phyloP scores from a whole-genome alignment of 1,140 invertebrate species.

The Formica exsecta region DNA sequence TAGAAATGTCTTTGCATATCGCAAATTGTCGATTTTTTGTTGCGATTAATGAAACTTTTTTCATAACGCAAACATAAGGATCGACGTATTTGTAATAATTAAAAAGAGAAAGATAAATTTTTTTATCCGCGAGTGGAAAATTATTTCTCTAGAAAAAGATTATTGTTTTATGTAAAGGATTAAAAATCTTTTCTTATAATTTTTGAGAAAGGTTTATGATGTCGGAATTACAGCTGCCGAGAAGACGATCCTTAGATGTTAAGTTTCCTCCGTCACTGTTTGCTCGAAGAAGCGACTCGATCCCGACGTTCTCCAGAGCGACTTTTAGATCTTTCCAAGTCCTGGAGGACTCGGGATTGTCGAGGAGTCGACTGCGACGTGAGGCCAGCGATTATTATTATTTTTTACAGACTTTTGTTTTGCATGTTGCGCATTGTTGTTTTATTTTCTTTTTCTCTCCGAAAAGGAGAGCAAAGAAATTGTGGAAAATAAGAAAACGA shows the following conservation, averaged over 20 bases:
- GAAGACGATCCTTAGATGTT: slow-evolving; percentile 72
- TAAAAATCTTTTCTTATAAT: neutral
- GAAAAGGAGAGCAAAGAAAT: slow-evolving; percentile 66
- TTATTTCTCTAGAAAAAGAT: neutral
- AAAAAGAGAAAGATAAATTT: neutral
- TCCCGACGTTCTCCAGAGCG: slow-evolving; percentile 3
- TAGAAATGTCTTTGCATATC: neutral
- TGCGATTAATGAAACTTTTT: neutral
- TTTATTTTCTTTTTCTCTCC: slow-evolving; percentile 83
- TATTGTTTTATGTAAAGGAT: neutral
- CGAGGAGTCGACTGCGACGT: slow-evolving; percentile 46
- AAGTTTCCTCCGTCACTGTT: slow-evolving; percentile 64
- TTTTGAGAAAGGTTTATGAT: neutral
- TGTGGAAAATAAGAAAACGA: slow-evolving; percentile 75
- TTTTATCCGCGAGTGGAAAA: neutral
- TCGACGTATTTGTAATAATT: neutral
- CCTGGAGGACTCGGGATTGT: slow-evolving; percentile 18
- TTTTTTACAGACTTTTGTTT: slow-evolving; percentile 82
- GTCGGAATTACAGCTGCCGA: slow-evolving; percentile 65
- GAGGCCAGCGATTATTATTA: slow-evolving; percentile 73
- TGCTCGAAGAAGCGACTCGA: slow-evolving; percentile 4
- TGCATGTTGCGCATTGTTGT: slow-evolving; percentile 86
- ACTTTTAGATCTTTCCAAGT: slow-evolving; percentile 13
- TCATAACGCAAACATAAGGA: neutral
- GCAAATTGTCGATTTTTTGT: slow-evolving; percentile 7